phyloP scores from a whole-genome alignment of 2,888 invertebrate genomes.

The Acronicta alni region DNA sequence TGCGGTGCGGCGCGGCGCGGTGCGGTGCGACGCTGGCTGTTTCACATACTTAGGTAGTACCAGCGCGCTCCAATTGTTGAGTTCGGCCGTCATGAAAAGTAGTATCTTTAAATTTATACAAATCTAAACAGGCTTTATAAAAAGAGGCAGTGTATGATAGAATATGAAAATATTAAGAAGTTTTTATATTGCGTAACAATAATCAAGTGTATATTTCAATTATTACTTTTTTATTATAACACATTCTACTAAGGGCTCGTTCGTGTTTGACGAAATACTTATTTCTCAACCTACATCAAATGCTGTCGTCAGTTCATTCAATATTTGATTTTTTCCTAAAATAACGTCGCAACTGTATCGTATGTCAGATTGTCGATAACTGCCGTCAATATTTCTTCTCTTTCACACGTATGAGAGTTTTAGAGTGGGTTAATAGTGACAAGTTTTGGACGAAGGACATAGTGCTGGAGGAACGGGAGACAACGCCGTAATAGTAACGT shows the following conservation, averaged over 20 bases:
- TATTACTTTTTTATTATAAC: constrained; percentile 3
- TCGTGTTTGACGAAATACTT: constrained; percentile 8
- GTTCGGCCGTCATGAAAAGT: too few relatives aligned
- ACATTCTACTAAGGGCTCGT: not conserved
- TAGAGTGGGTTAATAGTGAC: constrained; percentile 2
- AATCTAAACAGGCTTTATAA: too few relatives aligned
- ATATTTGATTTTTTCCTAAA: constrained; percentile 9
- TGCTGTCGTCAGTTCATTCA: constrained; percentile 1
- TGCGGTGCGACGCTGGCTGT: too few relatives aligned
- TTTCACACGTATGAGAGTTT: not conserved
- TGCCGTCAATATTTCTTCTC: constrained; percentile 5
- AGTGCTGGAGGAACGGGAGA: constrained; percentile 20
- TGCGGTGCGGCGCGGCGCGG: too few relatives aligned
- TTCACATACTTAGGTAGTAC: too few relatives aligned
- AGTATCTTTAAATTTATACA: too few relatives aligned
- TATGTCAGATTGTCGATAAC: constrained; percentile 10
- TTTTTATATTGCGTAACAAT: not conserved
- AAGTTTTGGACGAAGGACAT: constrained; percentile 21
- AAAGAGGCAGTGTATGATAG: too few relatives aligned
- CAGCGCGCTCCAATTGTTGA: too few relatives aligned
- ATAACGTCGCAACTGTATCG: constrained; percentile 5
- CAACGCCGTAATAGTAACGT: constrained; percentile 26
- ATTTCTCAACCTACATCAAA: constrained; percentile 17
- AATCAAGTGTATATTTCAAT: not conserved
- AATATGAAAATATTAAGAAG: not conserved